These are phyloP conservation scores for Philereme vetulata DNA, from an alignment of 2,888 invertebrate genomes.

Conservation along the genomic window DNA sequence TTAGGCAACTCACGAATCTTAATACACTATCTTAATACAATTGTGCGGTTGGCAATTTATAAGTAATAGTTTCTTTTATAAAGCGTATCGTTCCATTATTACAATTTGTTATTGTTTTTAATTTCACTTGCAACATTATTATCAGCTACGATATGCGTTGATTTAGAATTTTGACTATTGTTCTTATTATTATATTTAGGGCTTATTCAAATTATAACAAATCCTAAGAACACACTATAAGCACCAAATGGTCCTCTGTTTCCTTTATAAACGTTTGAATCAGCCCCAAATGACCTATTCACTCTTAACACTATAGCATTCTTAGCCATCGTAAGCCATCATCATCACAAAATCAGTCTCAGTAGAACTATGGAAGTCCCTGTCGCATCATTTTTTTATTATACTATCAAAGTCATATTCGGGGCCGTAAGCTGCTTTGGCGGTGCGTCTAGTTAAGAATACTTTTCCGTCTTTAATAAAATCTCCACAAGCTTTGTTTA, in stretches of 20 bases:
- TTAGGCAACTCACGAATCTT: constrained; percentile 35
- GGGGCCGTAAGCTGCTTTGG: constrained; percentile 59
- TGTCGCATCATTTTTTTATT: constrained; percentile 73
- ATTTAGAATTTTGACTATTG: constrained; percentile 52
- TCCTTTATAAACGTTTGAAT: constrained; percentile 41
- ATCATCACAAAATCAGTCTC: constrained; percentile 79
- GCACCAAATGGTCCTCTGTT: constrained; percentile 45
- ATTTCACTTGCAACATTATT: constrained; percentile 51
- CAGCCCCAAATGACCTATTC: constrained; percentile 49
- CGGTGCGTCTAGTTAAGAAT: constrained; percentile 66
- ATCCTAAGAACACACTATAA: constrained; percentile 43
- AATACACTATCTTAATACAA: constrained; percentile 47
- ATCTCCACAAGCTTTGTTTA: constrained; percentile 65
- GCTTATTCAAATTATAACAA: constrained; percentile 48
- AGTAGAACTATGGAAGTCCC: constrained; percentile 59
- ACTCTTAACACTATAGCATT: constrained; percentile 50
- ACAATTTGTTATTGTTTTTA: constrained; percentile 56
- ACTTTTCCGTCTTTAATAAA: constrained; percentile 65
- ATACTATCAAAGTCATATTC: constrained; percentile 67
- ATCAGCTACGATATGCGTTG: constrained; percentile 67
- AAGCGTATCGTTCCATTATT: constrained; percentile 52
- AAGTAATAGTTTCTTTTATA: constrained; percentile 52
- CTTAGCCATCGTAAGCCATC: constrained; percentile 57
- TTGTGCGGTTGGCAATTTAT: constrained; percentile 71
- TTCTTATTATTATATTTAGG: constrained; percentile 37